Evolutionary conservation across 2,797 vertebrate species (phyloP), one percentile per base, ranked within the genome.

Genomic region (Falco rusticolus): DNA sequence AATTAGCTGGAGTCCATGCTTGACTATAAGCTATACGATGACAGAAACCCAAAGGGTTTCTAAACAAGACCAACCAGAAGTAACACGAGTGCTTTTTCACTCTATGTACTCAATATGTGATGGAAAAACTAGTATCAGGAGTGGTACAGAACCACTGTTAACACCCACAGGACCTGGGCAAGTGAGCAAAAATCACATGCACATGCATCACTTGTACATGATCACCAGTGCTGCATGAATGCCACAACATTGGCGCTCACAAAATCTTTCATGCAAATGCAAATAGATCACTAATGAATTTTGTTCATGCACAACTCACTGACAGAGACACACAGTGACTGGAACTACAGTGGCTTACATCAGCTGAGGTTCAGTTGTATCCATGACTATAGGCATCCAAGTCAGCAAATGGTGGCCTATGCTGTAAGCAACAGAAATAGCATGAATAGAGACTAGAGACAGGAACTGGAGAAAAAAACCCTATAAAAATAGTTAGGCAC

Each of bases 1-100:
- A 97, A 98, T 97, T 97, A 96, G 94, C 84, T 74, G 48, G 79
- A 96, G 83, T 69, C 64, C 9, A 39, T 66, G 28, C 82, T 91
- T 92, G 84, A 61, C 85, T 82, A 59, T 51, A 93, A 97, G 92
- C 45, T 76, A 16, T 75, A 61, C 20, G 68, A 96, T 83, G 66
- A 95, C 75, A 97, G 94, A 96, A 96, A 95, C 71, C 63, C 83
- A 79, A 85, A 88, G 93, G 74, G 45, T 92, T 96, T 93, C 93
- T 93, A 76, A 76, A 89, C 79, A 77, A 86, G 66, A 65, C 45
- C 47, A 91, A 28, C 26, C 8, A 39, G 84, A 80, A 93, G 64
- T 43, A 90, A 88, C 20, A 72, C 33, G 25, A 94, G 10, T 4
- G 16, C 6, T 77, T 94, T 94, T 84, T 69, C 61, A 65, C 17